Conservation (phyloP, 2,888 invertebrate species). For the Stenchaetothrips biformis region DNA sequence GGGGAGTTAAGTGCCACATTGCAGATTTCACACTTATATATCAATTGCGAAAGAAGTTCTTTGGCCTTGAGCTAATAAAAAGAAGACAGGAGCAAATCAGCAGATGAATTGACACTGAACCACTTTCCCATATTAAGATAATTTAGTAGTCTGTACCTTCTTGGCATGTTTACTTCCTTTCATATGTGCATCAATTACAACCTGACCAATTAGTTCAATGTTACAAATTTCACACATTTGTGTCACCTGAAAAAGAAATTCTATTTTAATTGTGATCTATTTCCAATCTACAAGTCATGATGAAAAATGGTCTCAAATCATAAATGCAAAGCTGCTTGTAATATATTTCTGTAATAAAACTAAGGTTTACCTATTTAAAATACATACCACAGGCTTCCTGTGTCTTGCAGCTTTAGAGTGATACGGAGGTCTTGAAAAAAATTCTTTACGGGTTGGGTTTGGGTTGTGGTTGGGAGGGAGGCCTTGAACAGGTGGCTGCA, state of each 20-base stretch:
- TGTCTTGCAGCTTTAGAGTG: too few relatives aligned
- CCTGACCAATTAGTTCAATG: not conserved
- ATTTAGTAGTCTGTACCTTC: not conserved
- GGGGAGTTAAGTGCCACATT: not conserved
- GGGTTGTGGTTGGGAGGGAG: too few relatives aligned
- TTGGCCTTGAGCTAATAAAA: not conserved
- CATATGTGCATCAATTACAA: conserved; percentile 11
- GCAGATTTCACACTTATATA: not conserved
- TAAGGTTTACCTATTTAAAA: not conserved
- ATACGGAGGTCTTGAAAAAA: not conserved
- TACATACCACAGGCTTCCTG: conserved; percentile 2
- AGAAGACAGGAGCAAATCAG: not conserved
- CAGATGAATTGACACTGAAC: not conserved
- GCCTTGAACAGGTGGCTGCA: too few relatives aligned
- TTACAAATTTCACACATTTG: conserved; percentile 4
- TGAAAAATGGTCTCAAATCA: too few relatives aligned
- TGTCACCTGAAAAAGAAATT: not conserved
- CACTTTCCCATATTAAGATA: not conserved
- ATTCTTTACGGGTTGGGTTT: not conserved
- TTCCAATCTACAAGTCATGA: not conserved
- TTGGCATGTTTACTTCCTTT: conserved; percentile 17
- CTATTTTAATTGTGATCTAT: not conserved
- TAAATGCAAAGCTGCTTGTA: too few relatives aligned
- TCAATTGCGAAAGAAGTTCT: not conserved
- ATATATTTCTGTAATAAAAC: not conserved